A percentile compares a stretch with the other conserved stretches of the same genome.
These are phyloP conservation scores for Laothoe populi DNA, from an alignment of 2,888 invertebrate species.

Conservation along the genomic window DNA sequence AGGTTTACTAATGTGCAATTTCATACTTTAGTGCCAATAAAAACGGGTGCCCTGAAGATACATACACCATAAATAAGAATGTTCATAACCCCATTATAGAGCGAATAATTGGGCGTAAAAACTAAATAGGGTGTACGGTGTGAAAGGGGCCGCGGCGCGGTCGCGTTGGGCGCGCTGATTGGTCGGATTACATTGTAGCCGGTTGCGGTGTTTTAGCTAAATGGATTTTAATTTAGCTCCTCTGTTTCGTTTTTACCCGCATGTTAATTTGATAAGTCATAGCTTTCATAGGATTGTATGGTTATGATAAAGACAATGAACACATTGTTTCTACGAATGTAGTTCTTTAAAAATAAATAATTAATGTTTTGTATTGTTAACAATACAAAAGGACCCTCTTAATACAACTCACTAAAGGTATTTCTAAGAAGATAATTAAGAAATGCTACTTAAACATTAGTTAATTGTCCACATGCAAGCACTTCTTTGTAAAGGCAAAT, in stretches of 20 bases:
- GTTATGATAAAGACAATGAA: too few relatives aligned
- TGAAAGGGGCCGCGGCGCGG: constrained; percentile 46
- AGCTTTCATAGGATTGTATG: too few relatives aligned
- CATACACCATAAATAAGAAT: constrained; percentile 71
- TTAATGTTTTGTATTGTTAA: neutral
- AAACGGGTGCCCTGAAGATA: constrained; percentile 64
- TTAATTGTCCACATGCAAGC: neutral
- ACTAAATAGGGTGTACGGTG: constrained; percentile 59
- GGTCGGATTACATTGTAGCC: constrained; percentile 41
- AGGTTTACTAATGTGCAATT: constrained; percentile 78
- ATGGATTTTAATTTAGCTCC: constrained; percentile 26
- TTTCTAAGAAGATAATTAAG: neutral
- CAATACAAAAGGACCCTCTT: too few relatives aligned
- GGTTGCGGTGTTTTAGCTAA: constrained; percentile 18
- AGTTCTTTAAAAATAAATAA: neutral
- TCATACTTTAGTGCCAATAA: constrained; percentile 80
- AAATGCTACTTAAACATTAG: neutral
- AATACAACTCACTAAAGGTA: neutral
- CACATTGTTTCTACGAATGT: neutral
- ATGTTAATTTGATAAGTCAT: neutral
- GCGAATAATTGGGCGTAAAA: constrained; percentile 76
- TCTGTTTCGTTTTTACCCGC: constrained; percentile 2
- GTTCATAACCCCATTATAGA: constrained; percentile 74
- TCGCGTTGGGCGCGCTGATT: constrained; percentile 52
- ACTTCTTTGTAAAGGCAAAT: neutral